Base-by-base conservation (phyloP, 1,140 invertebrate genomes). In the Zaprionus lachaisei region DNA sequence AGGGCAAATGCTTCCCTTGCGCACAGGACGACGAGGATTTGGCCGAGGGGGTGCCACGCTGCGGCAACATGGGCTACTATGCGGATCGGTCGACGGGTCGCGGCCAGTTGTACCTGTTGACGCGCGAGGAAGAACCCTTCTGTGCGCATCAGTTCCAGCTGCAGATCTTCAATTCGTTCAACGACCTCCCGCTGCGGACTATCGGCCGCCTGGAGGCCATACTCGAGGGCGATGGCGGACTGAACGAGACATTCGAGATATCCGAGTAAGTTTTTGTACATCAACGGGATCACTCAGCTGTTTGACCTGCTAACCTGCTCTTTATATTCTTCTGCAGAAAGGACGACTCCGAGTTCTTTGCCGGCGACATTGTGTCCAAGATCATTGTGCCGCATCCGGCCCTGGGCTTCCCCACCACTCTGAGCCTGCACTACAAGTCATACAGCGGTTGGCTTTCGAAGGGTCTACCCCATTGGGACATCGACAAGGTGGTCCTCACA, bases 1-100 rank as follows among this genome's bases (percentile, higher is more conserved):
- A 95, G 93, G 94, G 94, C 7, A 92, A 93, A 0, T 95, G 94
- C 78, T 95, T 95, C 68, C 94, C 94, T 4, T 95, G 94, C 72
- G 93, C 91, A 20, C 89, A 92, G 73, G 86, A 91, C n/a, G 91
- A 92, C 31, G 84, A 91, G 76, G 83, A 92, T 22, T 54, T 92
- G 31, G 83, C 79, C 28, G 91, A 94, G n/a, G 91, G 94, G 4
- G 93, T 94, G 15, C 92, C 94, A 5, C 93, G 94, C 2, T 99
- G 98, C 92, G 97, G 97, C 14, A 96, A 97, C 86, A 99, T 99
- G 98, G 98, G 98, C 1, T 99, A 98, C 93, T 98, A 98, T 92
- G 97, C 98, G 3, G 96, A 98, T 92, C 93, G 95, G 7, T 96
- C 96, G 0, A 94, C 95, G 4, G 97, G 96, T 0, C 93, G 97